phyloP scores from a whole-genome alignment of 2,113 vertebrate genomes.

The Lathamus discolor region DNA sequence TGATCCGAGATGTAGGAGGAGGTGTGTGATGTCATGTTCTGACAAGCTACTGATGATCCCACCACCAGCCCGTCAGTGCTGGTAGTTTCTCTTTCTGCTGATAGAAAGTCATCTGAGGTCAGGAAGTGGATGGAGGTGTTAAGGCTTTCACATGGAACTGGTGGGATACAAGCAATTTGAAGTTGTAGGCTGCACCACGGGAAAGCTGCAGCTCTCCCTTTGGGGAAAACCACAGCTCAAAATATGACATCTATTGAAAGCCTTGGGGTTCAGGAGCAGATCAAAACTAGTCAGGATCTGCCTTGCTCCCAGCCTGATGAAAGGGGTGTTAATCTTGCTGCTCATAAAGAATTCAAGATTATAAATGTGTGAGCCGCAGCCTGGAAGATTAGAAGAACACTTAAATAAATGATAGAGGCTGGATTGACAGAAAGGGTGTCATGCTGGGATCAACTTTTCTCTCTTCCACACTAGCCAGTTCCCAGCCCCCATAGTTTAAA shows the following conservation, averaged over 20 bases:
- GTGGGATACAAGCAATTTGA: background rate
- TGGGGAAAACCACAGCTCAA: background rate
- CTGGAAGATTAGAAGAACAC: slow-evolving; percentile 7
- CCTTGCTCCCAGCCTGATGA: background rate
- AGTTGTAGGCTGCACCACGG: background rate
- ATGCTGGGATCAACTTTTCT: background rate
- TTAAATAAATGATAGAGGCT: slow-evolving; percentile 27
- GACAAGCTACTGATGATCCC: background rate
- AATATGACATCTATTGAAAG: background rate
- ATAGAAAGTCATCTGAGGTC: background rate
- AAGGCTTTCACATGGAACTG: background rate
- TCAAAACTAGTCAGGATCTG: background rate
- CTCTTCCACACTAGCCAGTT: background rate
- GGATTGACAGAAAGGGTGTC: background rate
- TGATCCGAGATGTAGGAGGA: background rate
- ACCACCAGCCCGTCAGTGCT: background rate
- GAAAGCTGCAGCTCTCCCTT: background rate
- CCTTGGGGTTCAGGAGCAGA: background rate
- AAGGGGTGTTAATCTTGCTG: slow-evolving; percentile 21
- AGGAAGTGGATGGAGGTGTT: background rate
- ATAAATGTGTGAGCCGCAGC: background rate
- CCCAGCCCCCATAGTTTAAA: background rate
- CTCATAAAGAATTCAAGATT: slow-evolving; percentile 44
- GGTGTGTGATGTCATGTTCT: background rate
- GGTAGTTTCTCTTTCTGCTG: background rate